Evolutionary conservation across 1,140 invertebrate species (phyloP).

Genomic region (Drosophila tani): DNA sequence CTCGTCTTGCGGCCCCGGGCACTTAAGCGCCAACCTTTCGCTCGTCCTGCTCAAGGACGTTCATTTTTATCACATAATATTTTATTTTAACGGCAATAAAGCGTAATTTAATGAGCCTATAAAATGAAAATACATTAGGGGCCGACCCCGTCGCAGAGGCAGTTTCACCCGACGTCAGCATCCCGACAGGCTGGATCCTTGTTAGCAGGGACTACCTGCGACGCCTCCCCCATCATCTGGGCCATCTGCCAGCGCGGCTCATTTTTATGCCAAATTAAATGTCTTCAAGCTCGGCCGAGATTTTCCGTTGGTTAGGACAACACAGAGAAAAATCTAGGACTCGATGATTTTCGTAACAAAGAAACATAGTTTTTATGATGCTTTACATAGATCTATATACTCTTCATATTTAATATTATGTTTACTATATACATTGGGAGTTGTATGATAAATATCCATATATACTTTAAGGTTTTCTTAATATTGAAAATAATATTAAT

Average conservation of each 20-base stretch:
- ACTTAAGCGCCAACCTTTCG: slow-evolving; percentile 57
- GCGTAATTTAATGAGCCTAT: slow-evolving; percentile 83
- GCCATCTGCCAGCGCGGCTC: slow-evolving; percentile 74
- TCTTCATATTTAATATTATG: no score
- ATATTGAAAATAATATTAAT: no score
- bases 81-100: slow-evolving; percentile 84
- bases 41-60: slow-evolving; percentile 41
- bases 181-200: slow-evolving; percentile 6
- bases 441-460: no score
- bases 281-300: slow-evolving; percentile 61
- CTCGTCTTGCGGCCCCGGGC: slow-evolving; percentile 6
- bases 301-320: slow-evolving; percentile 37
- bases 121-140: slow-evolving; percentile 81
- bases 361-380: no score
- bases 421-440: no score
- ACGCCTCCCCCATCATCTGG: slow-evolving; percentile 14
- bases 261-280: slow-evolving; percentile 81
- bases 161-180: slow-evolving; percentile 12
- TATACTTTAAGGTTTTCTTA: no score
- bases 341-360: neutral
- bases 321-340: slow-evolving; percentile 10
- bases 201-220: slow-evolving; percentile 32
- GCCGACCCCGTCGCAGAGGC: slow-evolving; percentile 2
- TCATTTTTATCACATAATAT: slow-evolving; percentile 83
- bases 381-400: no score